Percentiles rank a stretch among this genome's conserved stretches.
Evolutionary conservation across 1,140 invertebrate genomes (phyloP).

Genomic region (Sinella curviseta): DNA sequence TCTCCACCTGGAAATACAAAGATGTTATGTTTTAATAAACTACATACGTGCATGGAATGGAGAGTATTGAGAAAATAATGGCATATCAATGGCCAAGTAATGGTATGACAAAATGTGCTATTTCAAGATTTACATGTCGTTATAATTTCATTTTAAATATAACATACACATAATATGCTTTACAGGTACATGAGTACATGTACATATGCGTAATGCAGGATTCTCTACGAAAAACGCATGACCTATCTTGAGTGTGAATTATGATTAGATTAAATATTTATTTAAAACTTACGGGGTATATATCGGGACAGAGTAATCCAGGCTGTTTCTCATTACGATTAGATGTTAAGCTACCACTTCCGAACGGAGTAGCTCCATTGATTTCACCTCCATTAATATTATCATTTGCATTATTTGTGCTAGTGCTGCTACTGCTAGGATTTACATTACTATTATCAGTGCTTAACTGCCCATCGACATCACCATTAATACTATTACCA

Average conservation of each 20-base stretch:
- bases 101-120: too few species aligned
- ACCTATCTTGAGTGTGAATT: too few species aligned
- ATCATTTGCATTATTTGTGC: background rate
- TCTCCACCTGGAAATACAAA: constrained; percentile 40
- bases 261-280: too few species aligned
- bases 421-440: background rate
- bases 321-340: constrained; percentile 41
- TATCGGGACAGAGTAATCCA: constrained; percentile 46
- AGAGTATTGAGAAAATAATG: too few species aligned
- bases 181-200: too few species aligned
- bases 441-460: background rate
- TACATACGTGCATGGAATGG: too few species aligned
- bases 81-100: too few species aligned
- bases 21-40: background rate
- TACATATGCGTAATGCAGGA: too few species aligned
- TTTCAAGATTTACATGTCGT: too few species aligned
- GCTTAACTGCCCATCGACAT: background rate
- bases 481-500: background rate
- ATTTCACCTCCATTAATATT: constrained; percentile 8
- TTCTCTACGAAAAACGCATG: too few species aligned
- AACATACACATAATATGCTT: too few species aligned
- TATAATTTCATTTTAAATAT: too few species aligned
- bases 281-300: background rate
- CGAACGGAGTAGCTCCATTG: constrained; percentile 31
- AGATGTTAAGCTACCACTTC: constrained; percentile 32